Base-by-base conservation (phyloP, 2,888 invertebrate genomes). In the Aromia moschata region DNA sequence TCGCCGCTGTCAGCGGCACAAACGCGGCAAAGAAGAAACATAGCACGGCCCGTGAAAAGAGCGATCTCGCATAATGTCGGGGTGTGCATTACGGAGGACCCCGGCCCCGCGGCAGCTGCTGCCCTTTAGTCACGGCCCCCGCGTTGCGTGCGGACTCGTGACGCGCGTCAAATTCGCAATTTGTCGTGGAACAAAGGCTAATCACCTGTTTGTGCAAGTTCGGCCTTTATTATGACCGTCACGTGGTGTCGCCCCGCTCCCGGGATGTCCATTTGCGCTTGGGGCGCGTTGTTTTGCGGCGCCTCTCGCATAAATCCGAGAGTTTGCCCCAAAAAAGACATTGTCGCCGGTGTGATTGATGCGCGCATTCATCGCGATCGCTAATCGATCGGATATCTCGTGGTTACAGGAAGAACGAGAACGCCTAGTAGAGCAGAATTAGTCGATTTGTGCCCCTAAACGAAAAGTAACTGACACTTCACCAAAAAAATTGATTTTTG, bases 101-200 rank as follows among this genome's bases (percentile, higher is more conserved):
- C 38, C 38, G 20, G 37, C 51, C 44, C 59, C 47, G 33, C 41
- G 16, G 53, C 77, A 77, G 77, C 77, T 77, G 77, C 71, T 72
- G 67, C 71, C 65, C 61, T 74, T 77, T 77, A 75, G 77, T 77
- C 74, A 77, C 74, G 70, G 74, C 65, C 68, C 68, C 68, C 65
- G 70, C 70, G 70, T 70, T 70, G 69, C 71, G 72, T 73, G 71
- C 69, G 58, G 72, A 74, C 64, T 71, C 65, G n/a, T 74, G 73
- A 74, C 74, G 75, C 74, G 75, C 73, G 70, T 75, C 76, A 75
- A 75, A 77, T 75, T 74, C 70, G 69, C 74, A 76, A 77, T 77
- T 77, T 76, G 76, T 76, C 74, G 65, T 74, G 74, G 75, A 73
- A 76, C 74, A 75, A 77, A 73, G 65, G 73, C 73, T 74, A 74